Base-by-base conservation (phyloP, 1,140 invertebrate species). In the Eciton burchellii region DNA sequence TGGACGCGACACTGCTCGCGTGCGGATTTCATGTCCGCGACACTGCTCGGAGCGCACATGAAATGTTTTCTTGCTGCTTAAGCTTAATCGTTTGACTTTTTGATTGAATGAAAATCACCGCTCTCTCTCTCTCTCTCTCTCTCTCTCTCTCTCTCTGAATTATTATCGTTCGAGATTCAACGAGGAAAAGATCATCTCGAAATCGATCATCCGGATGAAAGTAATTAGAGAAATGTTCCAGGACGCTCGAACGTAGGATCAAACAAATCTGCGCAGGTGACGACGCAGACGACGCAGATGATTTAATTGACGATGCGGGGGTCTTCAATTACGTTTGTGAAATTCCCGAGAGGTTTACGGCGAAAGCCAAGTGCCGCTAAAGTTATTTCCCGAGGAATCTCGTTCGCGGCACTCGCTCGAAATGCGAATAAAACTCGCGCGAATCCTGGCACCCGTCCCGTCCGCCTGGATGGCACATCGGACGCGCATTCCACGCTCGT, bases 401-500 rank as follows among this genome's bases (percentile, higher is more conserved):
- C 11, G 74, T 35, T 29, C n/a, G 49, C 35, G 16, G 24, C 49
- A 16, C 47, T 41, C 9, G 19, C 26, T 52, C 29, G 47, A 66
- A 73, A 60, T 54, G 41, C 43, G 71, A 52, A 70, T 70, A 70
- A 79, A 79, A 79, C 65, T 79, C 56, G 14, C 41, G 59, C 14
- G 59, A 65, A 65, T 76, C 62, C n/a, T 62, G 52, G 47, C 74
- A 41, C 56, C 56, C 62, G 66, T 82, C 26, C 52, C 45, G 12
- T 45, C 24, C 21, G 49, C 35, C 59, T 19, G 71, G 66, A 57
- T 49, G 56, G 68, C 81, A 41, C 85, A 52, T 59, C 60, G 81
- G 45, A 19, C 82, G 82, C 70, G 85, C 85, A 81, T 87, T 81
- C 86, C 82, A 82, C 85, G 77, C 71, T 68, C 85, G 85, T 88